Conservation (phyloP, 2,113 vertebrate genomes). For the Brachypteracias leptosomus region DNA sequence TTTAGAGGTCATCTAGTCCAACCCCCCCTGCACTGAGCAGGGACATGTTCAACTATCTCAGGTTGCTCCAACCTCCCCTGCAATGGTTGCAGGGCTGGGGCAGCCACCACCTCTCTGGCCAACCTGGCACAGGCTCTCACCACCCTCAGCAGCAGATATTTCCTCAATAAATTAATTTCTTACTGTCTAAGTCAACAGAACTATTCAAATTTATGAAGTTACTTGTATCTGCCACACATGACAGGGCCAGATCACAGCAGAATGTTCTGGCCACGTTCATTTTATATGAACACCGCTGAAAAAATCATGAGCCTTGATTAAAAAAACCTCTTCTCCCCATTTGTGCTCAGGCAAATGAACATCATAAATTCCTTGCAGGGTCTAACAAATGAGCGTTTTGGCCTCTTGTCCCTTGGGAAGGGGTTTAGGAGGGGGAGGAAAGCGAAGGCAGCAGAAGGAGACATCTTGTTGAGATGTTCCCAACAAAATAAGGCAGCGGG, state of each 20-base stretch:
- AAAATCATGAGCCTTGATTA: neutral
- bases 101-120: neutral
- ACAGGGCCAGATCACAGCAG: neutral
- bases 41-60: too few species aligned
- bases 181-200: neutral
- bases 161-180: neutral
- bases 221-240: neutral
- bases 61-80: neutral
- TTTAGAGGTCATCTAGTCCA: neutral
- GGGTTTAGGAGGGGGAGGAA: neutral
- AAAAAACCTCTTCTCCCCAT: slow-evolving; percentile 4
- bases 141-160: too few species aligned
- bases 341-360: neutral
- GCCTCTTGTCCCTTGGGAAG: neutral
- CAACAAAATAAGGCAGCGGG: neutral
- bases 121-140: neutral
- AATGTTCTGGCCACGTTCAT: neutral
- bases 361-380: neutral
- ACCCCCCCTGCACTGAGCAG: too few species aligned
- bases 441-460: neutral
- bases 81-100: neutral
- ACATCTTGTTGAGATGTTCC: slow-evolving; percentile 2
- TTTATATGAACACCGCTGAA: neutral
- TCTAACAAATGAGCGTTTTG: neutral
- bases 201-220: neutral